Percentiles rank a stretch among this genome's conserved stretches.
phyloP scores from a whole-genome alignment of 1,140 invertebrate species.

The Heliconius hewitsoni region DNA sequence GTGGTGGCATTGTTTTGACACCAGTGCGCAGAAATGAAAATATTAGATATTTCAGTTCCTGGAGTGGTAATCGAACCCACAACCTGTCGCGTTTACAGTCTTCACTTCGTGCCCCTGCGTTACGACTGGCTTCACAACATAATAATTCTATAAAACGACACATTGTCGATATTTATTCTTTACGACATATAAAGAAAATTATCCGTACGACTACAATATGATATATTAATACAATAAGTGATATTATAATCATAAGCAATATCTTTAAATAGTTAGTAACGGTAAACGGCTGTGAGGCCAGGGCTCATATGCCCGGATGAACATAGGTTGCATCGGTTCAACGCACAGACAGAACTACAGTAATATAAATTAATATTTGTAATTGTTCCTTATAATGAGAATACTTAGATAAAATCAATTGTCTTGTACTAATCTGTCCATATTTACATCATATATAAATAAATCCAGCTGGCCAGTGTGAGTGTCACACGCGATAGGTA shows the following conservation, averaged over 20 bases:
- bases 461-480: neutral
- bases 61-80: no score
- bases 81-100: no score
- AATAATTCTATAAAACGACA: neutral
- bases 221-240: conserved; percentile 17
- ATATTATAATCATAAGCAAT: neutral
- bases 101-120: no score
- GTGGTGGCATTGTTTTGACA: no score
- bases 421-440: neutral
- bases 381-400: neutral
- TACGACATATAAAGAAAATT: neutral
- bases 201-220: neutral
- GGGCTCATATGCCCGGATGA: conserved; percentile 37
- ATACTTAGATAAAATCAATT: neutral
- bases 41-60: no score
- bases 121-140: neutral
- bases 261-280: conserved; percentile 30
- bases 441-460: neutral
- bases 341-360: conserved; percentile 31
- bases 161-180: neutral
- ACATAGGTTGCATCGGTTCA: conserved; percentile 39
- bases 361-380: conserved; percentile 13
- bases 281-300: conserved; percentile 27
- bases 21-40: no score
- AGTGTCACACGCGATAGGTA: no score